Evolutionary conservation across 2,113 vertebrate genomes (phyloP).

Genomic region (Trichomycterus rosablanca): DNA sequence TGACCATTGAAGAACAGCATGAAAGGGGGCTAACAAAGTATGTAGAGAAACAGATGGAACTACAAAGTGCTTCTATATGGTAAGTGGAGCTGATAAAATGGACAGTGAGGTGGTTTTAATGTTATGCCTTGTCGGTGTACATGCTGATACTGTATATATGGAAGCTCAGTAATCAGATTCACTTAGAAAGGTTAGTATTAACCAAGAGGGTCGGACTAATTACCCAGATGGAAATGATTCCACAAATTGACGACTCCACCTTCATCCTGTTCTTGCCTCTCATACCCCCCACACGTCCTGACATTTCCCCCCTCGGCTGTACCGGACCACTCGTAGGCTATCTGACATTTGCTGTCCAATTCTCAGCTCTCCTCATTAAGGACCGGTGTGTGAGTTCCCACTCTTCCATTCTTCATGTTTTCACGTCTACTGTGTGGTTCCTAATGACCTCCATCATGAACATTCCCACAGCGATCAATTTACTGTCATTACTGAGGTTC

Average conservation of each 20-base stretch:
- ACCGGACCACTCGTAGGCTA: conserved; percentile 33
- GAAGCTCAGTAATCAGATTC: conserved; percentile 55
- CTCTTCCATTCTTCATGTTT: conserved; percentile 55
- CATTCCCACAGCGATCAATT: background rate
- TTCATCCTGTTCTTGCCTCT: background rate
- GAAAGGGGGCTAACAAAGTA: too few relatives aligned
- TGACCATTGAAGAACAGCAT: too few relatives aligned
- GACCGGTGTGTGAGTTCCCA: too few relatives aligned
- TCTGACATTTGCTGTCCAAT: conserved; percentile 58
- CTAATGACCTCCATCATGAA: conserved; percentile 9
- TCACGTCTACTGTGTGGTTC: conserved; percentile 22
- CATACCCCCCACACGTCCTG: conserved; percentile 13
- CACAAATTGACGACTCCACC: conserved; percentile 23
- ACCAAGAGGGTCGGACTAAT: conserved; percentile 54
- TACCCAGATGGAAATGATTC: conserved; percentile 51
- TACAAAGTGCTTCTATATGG: too few relatives aligned
- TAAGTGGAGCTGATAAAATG: too few relatives aligned
- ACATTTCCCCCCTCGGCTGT: conserved; percentile 47
- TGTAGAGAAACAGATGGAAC: too few relatives aligned
- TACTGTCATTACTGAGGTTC: background rate
- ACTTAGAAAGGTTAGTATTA: conserved; percentile 57
- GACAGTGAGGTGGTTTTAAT: too few relatives aligned
- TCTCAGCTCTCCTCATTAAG: conserved; percentile 57
- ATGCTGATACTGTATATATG: too few relatives aligned
- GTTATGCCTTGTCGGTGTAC: too few relatives aligned